Base-by-base conservation (phyloP, 2,888 invertebrate genomes). In the Archips xylosteana region DNA sequence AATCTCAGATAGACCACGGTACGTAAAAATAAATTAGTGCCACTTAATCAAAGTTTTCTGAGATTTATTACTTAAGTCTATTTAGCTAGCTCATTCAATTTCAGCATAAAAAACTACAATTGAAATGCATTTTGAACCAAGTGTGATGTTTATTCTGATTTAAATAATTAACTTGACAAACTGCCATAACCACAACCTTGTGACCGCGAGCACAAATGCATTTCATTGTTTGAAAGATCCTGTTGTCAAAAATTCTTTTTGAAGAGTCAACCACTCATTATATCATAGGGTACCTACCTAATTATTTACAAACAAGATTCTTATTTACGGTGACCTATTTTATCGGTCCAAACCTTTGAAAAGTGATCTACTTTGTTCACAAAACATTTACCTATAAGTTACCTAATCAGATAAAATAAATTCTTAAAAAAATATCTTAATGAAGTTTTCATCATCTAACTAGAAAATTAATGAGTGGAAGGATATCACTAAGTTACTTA, bases 231-330 rank as follows among this genome's bases (percentile, higher is more conserved):
- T 57, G 9, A n/a, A 4, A 23, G 15, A 54, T 3, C 70, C 2
- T n/a, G 62, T 36, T 23, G 6, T 6, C 6, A 23, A 0, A 57
- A 8, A 23, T 10, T 10, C 0, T 57, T 32, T 36, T 4, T 62
- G 70, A 77, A 75, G 75, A 69, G 64, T 66, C 61, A 36, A 76
- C 75, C 70, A 68, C 70, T 74, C 70, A 63, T 63, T 74, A 77
- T 69, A 76, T 75, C n/a, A 54, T 32, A 9, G 9, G 8, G 6
- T 15, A 9, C 12, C 2, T 9, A n/a, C 9, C 23, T 13, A 54
- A 54, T 54, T 51, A 23, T 23, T 54, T 10, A 57, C 57, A 8
- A 2, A 10, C 10, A 45, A 10, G 12, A 45, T 3, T 45, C 12
- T 45, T 42, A 42, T 8, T 23, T 23, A 23, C 23, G 23, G 23